Evolutionary conservation across 2,888 invertebrate species (phyloP).

Genomic region (Tetanocera ferruginea): DNA sequence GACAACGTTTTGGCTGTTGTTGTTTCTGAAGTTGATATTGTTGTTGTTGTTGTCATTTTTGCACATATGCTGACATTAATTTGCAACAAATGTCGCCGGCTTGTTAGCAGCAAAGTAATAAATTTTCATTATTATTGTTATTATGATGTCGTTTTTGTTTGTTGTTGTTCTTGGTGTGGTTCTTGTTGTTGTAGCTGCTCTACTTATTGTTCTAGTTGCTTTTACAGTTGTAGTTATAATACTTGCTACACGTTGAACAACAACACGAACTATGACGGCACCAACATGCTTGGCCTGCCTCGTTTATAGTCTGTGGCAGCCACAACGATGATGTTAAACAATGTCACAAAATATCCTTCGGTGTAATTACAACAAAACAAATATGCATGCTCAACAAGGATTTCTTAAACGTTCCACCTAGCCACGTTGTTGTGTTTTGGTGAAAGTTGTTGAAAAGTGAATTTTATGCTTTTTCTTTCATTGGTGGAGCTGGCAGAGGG

Average conservation of each 20-base stretch:
- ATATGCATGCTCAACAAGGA: not conserved
- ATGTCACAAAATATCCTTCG: conserved; percentile 29
- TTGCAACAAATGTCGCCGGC: conserved; percentile 38
- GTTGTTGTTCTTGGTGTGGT: conserved; percentile 10
- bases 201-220: conserved; percentile 16
- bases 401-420: not conserved
- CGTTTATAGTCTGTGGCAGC: conserved; percentile 8
- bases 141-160: conserved; percentile 34
- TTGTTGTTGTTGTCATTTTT: conserved; percentile 34
- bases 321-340: conserved; percentile 14
- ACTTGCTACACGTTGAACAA: not conserved
- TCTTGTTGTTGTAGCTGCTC: conserved; percentile 14
- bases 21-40: not conserved
- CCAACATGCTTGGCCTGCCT: not conserved
- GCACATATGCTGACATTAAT: conserved; percentile 33
- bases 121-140: conserved; percentile 43
- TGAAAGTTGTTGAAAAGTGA: too few species aligned
- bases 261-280: conserved; percentile 4
- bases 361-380: conserved; percentile 22
- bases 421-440: not conserved
- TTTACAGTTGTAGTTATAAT: conserved; percentile 15
- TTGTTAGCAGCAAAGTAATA: conserved; percentile 34
- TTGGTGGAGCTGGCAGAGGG: too few species aligned
- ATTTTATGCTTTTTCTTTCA: too few species aligned
- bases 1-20: not conserved